Conservation (phyloP, 2,113 vertebrate genomes). For the Microcebus lehilahytsara region DNA sequence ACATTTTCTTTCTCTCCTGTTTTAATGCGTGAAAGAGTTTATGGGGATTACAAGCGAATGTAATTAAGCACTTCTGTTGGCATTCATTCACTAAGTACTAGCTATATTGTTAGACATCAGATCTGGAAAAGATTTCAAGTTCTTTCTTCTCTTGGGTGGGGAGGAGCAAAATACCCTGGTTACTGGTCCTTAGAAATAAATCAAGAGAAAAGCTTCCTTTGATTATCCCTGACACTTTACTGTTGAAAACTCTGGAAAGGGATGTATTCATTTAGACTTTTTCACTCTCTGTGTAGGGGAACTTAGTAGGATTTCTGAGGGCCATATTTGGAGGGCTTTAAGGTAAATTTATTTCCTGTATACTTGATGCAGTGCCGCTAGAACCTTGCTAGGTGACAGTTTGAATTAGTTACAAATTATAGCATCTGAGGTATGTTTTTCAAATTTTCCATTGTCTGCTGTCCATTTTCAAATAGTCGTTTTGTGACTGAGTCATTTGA, state of each 20-base stretch:
- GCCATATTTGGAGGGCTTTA: neutral
- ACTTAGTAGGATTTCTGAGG: neutral
- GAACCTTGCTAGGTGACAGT: neutral
- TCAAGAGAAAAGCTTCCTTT: neutral
- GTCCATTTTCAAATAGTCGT: slow-evolving; percentile 22
- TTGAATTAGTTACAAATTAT: neutral
- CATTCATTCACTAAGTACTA: neutral
- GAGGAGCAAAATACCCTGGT: neutral
- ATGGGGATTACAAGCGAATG: neutral
- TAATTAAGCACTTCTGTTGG: neutral
- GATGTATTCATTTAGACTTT: neutral
- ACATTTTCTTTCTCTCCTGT: neutral
- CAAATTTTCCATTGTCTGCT: neutral
- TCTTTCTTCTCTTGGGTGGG: neutral
- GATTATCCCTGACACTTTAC: neutral
- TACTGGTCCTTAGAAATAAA: neutral
- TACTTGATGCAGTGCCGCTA: neutral
- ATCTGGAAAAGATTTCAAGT: neutral
- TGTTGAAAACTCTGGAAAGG: neutral
- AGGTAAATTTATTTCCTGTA: neutral
- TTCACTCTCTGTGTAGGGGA: neutral
- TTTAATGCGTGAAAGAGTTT: neutral
- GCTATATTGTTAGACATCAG: neutral
- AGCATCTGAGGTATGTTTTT: neutral
- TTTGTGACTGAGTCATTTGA: slow-evolving; percentile 20